Base-by-base conservation (phyloP, 2,797 vertebrate species). In the Takifugu ocellatus region DNA sequence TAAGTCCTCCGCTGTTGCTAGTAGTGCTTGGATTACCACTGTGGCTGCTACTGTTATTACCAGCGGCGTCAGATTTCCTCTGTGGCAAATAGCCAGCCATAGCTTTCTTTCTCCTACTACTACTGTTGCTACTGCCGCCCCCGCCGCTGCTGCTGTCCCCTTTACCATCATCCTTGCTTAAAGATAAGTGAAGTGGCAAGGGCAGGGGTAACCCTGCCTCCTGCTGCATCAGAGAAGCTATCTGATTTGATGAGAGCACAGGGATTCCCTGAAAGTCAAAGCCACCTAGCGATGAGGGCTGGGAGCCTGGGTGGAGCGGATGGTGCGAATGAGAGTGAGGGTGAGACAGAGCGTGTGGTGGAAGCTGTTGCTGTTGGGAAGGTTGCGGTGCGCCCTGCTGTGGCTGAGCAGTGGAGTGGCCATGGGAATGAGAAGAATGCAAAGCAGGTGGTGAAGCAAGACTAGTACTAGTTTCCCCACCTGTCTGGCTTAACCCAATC, bases 181-280 rank as follows among this genome's bases (percentile, higher is more conserved):
- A 85, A 61, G 92, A 91, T 54, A 93, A 88, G 76, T 92, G 92
- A 59, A 93, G 86, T 5, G 92, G 92, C 66, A 92, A 77, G 4
- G 92, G 90, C 50, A 93, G 90, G 43, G 91, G 90, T 75, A 93
- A 85, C 47, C 92, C 90, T 33, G 89, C 82, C 74, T 93, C 91
- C 74, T 93, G 92, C 63, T 93, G 92, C 91, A 93, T 93, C 48
- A 93, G 75, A 61, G 92, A 92, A 49, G 92, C 92, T 72, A 93
- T 86, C 69, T 93, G 92, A 84, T 93, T 93, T 54, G 92, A 92
- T 6, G 92, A 93, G 24, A 93, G 92, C 17, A 93, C 92, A 45
- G 92, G 92, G 66, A 93, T 93, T 63, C 92, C 92, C 86, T 93
- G 92, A 76, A 93, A 93, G 79, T 93, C 92, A 84, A 93, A 93